Evolutionary conservation across 1,140 invertebrate genomes (phyloP).

Genomic region (Reticulitermes speratus): DNA sequence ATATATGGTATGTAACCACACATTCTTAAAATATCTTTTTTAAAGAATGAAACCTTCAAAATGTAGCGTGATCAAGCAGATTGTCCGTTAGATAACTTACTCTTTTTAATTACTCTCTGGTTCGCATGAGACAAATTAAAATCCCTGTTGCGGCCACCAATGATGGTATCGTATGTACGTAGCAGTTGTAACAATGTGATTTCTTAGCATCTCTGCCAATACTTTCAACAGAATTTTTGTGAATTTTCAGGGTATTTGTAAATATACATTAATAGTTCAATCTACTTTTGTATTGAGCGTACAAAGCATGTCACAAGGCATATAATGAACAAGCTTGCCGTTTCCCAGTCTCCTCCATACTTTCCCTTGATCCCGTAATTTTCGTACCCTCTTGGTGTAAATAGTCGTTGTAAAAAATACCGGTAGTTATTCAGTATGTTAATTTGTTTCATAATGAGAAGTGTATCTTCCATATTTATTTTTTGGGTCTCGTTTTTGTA

Average conservation of each 20-base stretch:
- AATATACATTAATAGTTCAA: conserved; percentile 35
- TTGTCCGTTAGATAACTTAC: conserved; percentile 27
- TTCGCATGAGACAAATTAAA: conserved; percentile 30
- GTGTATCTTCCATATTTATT: conserved; percentile 38
- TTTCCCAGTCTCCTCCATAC: conserved; percentile 18
- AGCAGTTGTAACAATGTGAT: conserved; percentile 30
- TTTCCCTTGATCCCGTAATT: conserved; percentile 26
- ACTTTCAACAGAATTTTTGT: conserved; percentile 34
- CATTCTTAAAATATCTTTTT: conserved; percentile 33
- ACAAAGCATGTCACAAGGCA: neutral
- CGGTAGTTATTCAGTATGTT: conserved; percentile 33
- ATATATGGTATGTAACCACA: conserved; percentile 34
- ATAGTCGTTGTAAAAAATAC: conserved; percentile 36
- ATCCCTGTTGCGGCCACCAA: conserved; percentile 26
- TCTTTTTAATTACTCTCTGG: conserved; percentile 28
- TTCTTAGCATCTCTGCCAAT: conserved; percentile 35
- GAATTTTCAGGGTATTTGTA: conserved; percentile 36
- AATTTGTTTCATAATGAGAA: conserved; percentile 37
- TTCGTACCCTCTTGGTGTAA: conserved; percentile 31
- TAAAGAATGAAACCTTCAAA: conserved; percentile 35
- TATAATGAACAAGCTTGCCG: conserved; percentile 21
- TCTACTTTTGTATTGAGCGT: conserved; percentile 34
- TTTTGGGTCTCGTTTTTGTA: conserved; percentile 39
- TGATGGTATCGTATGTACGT: conserved; percentile 29
- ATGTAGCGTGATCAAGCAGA: conserved; percentile 28